Percentiles rank a stretch among this genome's conserved stretches.
Conservation (phyloP, 2,113 vertebrate genomes). For the Salvelinus alpinus region DNA sequence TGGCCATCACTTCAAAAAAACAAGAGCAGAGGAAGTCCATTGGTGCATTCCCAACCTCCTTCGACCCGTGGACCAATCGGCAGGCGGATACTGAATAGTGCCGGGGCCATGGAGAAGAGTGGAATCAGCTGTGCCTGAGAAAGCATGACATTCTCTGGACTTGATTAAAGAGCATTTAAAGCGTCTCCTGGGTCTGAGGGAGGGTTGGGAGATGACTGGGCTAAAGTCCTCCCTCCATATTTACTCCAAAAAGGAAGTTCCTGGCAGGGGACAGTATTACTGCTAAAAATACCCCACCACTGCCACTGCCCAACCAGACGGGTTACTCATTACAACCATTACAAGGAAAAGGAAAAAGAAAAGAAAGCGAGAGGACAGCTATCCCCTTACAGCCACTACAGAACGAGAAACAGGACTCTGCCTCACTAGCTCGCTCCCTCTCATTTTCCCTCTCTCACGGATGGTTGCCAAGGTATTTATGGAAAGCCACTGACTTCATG, state of each 20-base stretch:
- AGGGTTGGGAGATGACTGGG: conserved; percentile 23
- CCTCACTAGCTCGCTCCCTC: conserved; percentile 7
- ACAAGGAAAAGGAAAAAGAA: conserved; percentile 3
- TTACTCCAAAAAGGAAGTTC: conserved; percentile 45
- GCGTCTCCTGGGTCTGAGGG: conserved; percentile 32
- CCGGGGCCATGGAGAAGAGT: conserved; percentile 46
- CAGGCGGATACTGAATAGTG: conserved; percentile 22
- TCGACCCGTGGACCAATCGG: conserved; percentile 21
- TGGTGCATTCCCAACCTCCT: background rate
- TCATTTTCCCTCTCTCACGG: background rate
- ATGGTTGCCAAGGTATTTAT: conserved; percentile 34
- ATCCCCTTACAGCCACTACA: background rate
- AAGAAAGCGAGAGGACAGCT: conserved; percentile 14
- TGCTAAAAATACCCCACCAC: conserved; percentile 49
- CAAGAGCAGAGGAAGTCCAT: conserved; percentile 22
- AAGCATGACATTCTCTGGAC: conserved; percentile 60
- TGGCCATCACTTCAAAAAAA: background rate
- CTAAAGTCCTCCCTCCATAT: background rate
- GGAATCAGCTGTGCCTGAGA: conserved; percentile 66
- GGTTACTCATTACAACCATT: conserved; percentile 33
- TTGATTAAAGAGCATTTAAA: conserved; percentile 42
- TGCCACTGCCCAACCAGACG: conserved; percentile 42
- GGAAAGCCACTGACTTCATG: conserved; percentile 50
- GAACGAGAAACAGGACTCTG: background rate
- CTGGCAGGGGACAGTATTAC: conserved; percentile 26